phyloP scores from a whole-genome alignment of 37 sponge, comb jelly and placozoan species.

The Halichondria panicea region DNA sequence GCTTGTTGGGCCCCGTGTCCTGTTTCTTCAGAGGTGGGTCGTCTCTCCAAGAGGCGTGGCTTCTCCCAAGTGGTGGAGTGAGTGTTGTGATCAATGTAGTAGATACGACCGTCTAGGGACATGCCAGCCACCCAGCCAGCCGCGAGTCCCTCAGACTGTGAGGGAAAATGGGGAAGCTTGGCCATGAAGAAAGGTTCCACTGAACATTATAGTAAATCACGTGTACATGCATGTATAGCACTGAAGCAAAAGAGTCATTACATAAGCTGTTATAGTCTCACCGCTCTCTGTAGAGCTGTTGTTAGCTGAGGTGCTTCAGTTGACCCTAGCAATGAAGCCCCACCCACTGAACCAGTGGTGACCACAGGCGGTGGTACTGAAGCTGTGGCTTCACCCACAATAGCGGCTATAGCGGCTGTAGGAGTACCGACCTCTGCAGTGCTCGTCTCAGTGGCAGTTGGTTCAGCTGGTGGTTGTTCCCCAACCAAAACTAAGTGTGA shows the following conservation, averaged over 20 bases:
- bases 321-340: neutral
- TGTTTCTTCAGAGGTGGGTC: neutral
- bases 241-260: neutral
- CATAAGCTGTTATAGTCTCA: neutral
- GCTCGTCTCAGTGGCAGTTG: neutral
- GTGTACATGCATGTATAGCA: neutral
- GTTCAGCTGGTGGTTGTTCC: too few relatives aligned
- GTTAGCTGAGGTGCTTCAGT: constrained; percentile 5
- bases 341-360: neutral
- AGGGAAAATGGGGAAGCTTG: neutral
- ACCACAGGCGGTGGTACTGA: neutral
- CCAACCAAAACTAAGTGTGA: too few relatives aligned
- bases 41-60: constrained; percentile 15
- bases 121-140: constrained; percentile 67
- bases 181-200: neutral
- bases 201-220: neutral
- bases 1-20: constrained; percentile 10
- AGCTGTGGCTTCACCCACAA: neutral
- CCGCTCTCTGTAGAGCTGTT: constrained; percentile 42
- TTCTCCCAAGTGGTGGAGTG: constrained; percentile 79
- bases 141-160: constrained; percentile 27
- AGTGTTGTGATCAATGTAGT: constrained; percentile 77
- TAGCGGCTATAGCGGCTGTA: neutral
- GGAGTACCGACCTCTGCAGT: neutral
- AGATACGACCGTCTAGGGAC: constrained; percentile 47